These are phyloP conservation scores for Himalopsyche kuldschensis DNA, from an alignment of 2,888 invertebrate species.

Conservation along the genomic window DNA sequence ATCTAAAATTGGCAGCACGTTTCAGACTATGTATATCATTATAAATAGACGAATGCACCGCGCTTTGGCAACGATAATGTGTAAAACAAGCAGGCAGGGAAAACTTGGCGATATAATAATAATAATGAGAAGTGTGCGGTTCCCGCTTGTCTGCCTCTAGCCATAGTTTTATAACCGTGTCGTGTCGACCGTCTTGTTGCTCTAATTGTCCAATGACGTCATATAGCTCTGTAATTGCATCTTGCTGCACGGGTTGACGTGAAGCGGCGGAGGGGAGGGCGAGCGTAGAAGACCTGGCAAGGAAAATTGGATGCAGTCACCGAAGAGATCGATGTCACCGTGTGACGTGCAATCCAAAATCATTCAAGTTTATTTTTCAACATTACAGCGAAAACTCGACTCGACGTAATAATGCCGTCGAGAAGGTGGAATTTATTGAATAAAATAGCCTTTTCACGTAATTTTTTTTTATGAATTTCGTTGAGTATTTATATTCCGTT, in stretches of 20 bases:
- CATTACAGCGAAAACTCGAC: too few relatives aligned
- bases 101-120: not conserved
- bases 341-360: too few relatives aligned
- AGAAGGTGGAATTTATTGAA: too few relatives aligned
- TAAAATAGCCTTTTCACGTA: too few relatives aligned
- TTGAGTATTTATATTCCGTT: too few relatives aligned
- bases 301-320: not conserved
- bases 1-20: too few relatives aligned
- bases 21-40: too few relatives aligned
- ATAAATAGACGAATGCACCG: not conserved
- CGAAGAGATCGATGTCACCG: not conserved
- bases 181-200: constrained; percentile 11
- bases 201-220: constrained; percentile 32
- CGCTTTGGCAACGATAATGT: not conserved
- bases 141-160: constrained; percentile 3
- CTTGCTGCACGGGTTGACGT: not conserved
- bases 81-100: not conserved
- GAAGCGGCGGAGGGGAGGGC: not conserved
- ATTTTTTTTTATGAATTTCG: too few relatives aligned
- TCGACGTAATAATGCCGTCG: too few relatives aligned
- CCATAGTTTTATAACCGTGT: not conserved
- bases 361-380: too few relatives aligned
- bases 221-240: constrained; percentile 16
- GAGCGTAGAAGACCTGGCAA: constrained; percentile 1
- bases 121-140: not conserved